phyloP scores from a whole-genome alignment of 1,140 invertebrate species.

The Himalopsyche phryganea region DNA sequence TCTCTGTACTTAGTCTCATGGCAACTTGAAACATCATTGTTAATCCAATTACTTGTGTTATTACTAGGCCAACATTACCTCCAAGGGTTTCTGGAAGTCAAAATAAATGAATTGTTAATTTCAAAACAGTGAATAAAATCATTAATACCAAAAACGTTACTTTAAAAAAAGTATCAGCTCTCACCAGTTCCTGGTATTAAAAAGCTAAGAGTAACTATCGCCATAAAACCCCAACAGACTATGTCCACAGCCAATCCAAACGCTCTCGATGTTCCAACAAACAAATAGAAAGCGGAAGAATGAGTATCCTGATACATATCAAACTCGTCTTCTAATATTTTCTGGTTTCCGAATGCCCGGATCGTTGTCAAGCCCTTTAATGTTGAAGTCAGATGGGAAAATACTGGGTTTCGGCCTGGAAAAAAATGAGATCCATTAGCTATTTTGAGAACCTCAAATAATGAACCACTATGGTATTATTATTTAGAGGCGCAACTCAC shows the following conservation, averaged over 20 bases:
- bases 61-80: conserved; percentile 60
- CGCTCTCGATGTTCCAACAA: conserved; percentile 62
- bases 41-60: conserved; percentile 59
- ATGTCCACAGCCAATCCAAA: conserved; percentile 71
- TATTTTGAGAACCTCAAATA: too few species aligned
- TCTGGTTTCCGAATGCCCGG: conserved; percentile 58
- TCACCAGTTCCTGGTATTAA: conserved; percentile 35
- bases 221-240: conserved; percentile 62
- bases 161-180: not conserved
- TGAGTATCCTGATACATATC: conserved; percentile 49
- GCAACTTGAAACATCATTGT: conserved; percentile 64
- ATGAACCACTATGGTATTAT: too few species aligned
- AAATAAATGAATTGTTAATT: too few species aligned
- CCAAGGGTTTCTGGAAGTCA: conserved; percentile 45
- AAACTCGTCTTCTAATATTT: conserved; percentile 56
- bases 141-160: too few species aligned
- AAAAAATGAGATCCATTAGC: conserved; percentile 4
- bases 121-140: too few species aligned
- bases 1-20: conserved; percentile 61
- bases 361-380: conserved; percentile 67
- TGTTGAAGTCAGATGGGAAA: conserved; percentile 65
- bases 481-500: too few species aligned
- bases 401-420: conserved; percentile 61
- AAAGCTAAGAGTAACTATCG: conserved; percentile 57
- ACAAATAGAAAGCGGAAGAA: conserved; percentile 58